Conservation (phyloP, 2,888 invertebrate genomes). For the Melanostoma scalare region DNA sequence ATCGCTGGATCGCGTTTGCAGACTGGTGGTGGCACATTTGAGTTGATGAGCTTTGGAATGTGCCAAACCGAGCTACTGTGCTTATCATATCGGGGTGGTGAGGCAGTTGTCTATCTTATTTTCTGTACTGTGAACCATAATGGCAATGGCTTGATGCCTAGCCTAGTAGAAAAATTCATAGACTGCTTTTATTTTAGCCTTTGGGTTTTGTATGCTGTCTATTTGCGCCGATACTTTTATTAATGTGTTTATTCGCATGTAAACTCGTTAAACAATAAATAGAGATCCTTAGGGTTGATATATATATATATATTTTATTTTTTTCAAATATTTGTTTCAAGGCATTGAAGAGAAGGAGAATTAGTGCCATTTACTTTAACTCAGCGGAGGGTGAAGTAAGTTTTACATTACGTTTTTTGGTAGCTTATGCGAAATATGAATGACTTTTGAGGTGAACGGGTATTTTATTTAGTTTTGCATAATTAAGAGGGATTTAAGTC, state of each 20-base stretch:
- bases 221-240: conserved; percentile 13
- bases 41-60: conserved; percentile 69
- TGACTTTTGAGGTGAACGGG: conserved; percentile 13
- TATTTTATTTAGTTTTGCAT: conserved; percentile 28
- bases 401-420: background rate
- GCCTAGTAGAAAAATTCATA: conserved; percentile 14
- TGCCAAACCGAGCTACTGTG: conserved; percentile 64
- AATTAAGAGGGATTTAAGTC: conserved; percentile 18
- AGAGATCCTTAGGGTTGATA: background rate
- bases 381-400: background rate
- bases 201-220: conserved; percentile 8
- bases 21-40: conserved; percentile 55
- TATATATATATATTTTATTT: too few species aligned
- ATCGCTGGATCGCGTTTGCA: conserved; percentile 30
- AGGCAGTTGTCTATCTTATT: conserved; percentile 34
- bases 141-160: conserved; percentile 35
- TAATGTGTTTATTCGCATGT: background rate
- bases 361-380: too few species aligned
- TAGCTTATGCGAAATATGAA: background rate
- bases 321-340: too few species aligned
- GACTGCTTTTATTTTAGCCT: conserved; percentile 25
- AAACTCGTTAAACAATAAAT: background rate
- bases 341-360: too few species aligned
- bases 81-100: conserved; percentile 27
- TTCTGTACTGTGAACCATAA: background rate